These are phyloP conservation scores for Hyposmocoma kahamanoa DNA, from an alignment of 1,140 invertebrate species.

Conservation along the genomic window DNA sequence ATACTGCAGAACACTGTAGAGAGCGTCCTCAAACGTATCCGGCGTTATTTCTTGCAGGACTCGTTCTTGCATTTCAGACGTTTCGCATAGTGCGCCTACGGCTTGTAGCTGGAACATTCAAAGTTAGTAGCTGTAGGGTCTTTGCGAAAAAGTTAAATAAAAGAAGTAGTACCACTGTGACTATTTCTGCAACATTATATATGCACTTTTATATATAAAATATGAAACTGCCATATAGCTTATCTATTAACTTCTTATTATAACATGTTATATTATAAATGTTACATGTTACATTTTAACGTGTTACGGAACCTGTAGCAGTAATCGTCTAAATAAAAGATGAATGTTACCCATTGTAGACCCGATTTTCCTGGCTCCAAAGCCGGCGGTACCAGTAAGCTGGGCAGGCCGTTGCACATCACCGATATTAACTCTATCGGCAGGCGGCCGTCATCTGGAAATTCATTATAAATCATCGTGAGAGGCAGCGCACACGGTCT, in stretches of 20 bases:
- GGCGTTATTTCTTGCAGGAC: slow-evolving; percentile 56
- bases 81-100: slow-evolving; percentile 54
- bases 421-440: slow-evolving; percentile 42
- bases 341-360: slow-evolving; percentile 45
- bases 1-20: slow-evolving; percentile 60
- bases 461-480: too few species aligned
- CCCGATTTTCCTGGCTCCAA: slow-evolving; percentile 56
- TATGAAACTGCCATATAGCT: too few species aligned
- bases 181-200: too few species aligned
- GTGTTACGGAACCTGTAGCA: neutral
- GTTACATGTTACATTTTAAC: too few species aligned
- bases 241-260: too few species aligned
- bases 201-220: too few species aligned
- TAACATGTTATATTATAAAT: too few species aligned
- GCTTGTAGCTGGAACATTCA: slow-evolving; percentile 47
- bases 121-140: neutral
- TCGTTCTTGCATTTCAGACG: slow-evolving; percentile 52
- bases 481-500: too few species aligned
- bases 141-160: too few species aligned
- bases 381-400: slow-evolving; percentile 48
- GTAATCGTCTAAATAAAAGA: neutral
- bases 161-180: too few species aligned
- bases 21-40: slow-evolving; percentile 58
- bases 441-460: slow-evolving; percentile 49
- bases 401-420: slow-evolving; percentile 45